phyloP scores from a whole-genome alignment of 2,888 invertebrate genomes.

The Timandra comae region DNA sequence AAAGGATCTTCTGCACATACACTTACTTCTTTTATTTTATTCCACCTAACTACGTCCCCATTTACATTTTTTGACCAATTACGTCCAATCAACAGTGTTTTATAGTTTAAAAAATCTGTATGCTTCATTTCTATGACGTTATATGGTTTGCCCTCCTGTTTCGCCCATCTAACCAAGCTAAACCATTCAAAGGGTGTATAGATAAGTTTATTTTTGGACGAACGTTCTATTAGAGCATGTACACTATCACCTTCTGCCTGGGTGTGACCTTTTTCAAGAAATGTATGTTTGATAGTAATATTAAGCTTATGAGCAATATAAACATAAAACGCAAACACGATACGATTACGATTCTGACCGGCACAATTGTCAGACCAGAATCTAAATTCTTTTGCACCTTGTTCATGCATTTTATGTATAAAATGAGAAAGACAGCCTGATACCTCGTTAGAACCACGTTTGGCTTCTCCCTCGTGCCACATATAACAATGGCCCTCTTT shows the following conservation, averaged over 20 bases:
- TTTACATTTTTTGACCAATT: conserved; percentile 1
- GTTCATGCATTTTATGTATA: conserved; percentile 4
- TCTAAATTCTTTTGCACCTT: background rate
- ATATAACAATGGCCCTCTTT: conserved; percentile 11
- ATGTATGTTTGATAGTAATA: conserved; percentile 3
- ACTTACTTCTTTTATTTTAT: background rate
- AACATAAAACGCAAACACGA: conserved; percentile 10
- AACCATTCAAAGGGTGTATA: conserved; percentile 6
- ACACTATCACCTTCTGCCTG: conserved; percentile 7
- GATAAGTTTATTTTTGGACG: conserved; percentile 1
- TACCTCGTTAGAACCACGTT: conserved; percentile 12
- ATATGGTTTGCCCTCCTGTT: conserved; percentile 1
- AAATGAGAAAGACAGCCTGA: conserved; percentile 7
- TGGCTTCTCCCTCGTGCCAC: conserved; percentile 10
- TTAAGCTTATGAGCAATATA: background rate
- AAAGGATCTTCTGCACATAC: too few species aligned
- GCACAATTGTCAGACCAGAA: conserved; percentile 13
- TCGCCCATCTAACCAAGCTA: conserved; percentile 1
- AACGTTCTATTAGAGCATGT: conserved; percentile 3
- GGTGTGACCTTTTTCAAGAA: conserved; percentile 11
- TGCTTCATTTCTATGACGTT: conserved; percentile 1
- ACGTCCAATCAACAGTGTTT: background rate
- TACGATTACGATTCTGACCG: conserved; percentile 17
- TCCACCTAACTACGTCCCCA: background rate
- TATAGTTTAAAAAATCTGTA: background rate